A percentile compares a stretch with the other conserved stretches of the same genome.
Conservation (phyloP, 1,140 invertebrate genomes). For the Phenacoccus solenopsis region DNA sequence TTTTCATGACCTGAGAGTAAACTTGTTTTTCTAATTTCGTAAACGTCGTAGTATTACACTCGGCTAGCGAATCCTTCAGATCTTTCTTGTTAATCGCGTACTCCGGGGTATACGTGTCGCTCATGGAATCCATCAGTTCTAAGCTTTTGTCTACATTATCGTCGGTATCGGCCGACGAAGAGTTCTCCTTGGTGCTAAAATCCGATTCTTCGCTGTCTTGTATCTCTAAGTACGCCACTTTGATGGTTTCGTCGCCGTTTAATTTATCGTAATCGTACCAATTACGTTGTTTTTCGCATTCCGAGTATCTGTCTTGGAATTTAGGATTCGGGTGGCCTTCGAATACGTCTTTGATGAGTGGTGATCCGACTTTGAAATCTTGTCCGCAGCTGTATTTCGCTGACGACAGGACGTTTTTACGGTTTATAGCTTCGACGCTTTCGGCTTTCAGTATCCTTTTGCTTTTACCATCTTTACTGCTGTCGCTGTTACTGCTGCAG, state of each 20-base stretch:
- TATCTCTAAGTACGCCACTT: conserved; percentile 25
- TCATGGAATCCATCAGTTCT: not conserved
- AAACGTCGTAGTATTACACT: not conserved
- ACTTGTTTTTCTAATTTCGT: not conserved
- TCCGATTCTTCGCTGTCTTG: conserved; percentile 22
- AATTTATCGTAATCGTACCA: not conserved
- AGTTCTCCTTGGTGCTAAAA: not conserved
- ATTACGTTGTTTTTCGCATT: not conserved
- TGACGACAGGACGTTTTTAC: conserved; percentile 75
- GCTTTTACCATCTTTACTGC: conserved; percentile 37
- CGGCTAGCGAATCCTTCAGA: not conserved
- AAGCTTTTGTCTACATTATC: not conserved
- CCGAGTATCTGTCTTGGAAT: not conserved
- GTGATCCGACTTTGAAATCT: conserved; percentile 50
- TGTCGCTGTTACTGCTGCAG: conserved; percentile 43
- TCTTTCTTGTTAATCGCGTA: not conserved
- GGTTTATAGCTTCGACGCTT: conserved; percentile 65
- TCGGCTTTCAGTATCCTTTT: conserved; percentile 55
- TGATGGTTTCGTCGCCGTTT: not conserved
- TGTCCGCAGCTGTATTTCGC: conserved; percentile 67
- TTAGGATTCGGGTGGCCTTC: conserved; percentile 21
- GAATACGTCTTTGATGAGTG: conserved; percentile 51
- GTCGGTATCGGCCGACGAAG: not conserved
- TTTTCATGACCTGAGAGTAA: not conserved
- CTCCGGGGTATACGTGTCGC: not conserved